Conservation (phyloP, 1,140 invertebrate genomes). For the Aporrectodea caliginosa region DNA sequence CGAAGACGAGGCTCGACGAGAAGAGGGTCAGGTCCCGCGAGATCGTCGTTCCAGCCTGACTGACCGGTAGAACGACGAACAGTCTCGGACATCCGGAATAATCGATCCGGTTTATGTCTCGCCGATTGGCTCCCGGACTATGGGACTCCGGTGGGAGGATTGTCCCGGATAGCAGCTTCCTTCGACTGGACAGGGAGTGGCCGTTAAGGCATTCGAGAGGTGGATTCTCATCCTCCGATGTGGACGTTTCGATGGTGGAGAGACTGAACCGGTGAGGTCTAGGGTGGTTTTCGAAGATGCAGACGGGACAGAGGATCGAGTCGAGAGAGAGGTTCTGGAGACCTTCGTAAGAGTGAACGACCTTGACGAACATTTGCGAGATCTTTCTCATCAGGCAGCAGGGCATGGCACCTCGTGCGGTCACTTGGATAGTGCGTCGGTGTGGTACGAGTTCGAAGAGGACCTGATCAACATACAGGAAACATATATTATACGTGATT, state of each 20-base stretch:
- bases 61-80: slow-evolving; percentile 31
- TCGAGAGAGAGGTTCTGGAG: slow-evolving; percentile 18
- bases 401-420: slow-evolving; percentile 26
- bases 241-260: slow-evolving; percentile 8
- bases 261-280: slow-evolving; percentile 8
- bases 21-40: slow-evolving; percentile 14
- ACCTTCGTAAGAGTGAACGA: slow-evolving; percentile 25
- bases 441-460: slow-evolving; percentile 30
- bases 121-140: too few relatives aligned
- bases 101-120: slow-evolving; percentile 13
- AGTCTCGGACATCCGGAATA: slow-evolving; percentile 27
- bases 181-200: slow-evolving; percentile 6
- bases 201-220: slow-evolving; percentile 25
- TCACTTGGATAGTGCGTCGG: slow-evolving; percentile 18
- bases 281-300: slow-evolving; percentile 9
- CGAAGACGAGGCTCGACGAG: slow-evolving; percentile 25
- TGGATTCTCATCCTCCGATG: not conserved
- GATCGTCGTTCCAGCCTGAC: slow-evolving; percentile 27
- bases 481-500: too few relatives aligned
- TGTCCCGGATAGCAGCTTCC: not conserved
- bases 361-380: slow-evolving; percentile 5
- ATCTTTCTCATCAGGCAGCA: slow-evolving; percentile 31
- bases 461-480: slow-evolving; percentile 24
- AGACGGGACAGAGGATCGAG: slow-evolving; percentile 24
- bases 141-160: too few relatives aligned